These are phyloP conservation scores for Xestobium rufovillosum DNA, from an alignment of 2,888 invertebrate genomes.

Conservation along the genomic window DNA sequence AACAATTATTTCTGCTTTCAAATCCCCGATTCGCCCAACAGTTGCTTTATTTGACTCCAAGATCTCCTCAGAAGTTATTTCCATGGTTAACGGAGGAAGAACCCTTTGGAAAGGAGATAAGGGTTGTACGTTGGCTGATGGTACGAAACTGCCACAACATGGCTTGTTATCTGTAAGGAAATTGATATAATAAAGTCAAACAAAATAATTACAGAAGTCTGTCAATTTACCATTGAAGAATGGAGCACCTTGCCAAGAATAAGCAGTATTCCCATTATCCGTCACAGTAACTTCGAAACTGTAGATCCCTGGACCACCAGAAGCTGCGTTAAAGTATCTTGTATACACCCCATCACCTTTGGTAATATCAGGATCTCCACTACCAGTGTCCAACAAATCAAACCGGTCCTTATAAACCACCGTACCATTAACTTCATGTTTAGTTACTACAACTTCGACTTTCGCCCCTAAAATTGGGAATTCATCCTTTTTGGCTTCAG, in stretches of 20 bases:
- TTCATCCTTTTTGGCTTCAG: slow-evolving; percentile 50
- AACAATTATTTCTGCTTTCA: slow-evolving; percentile 43
- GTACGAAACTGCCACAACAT: slow-evolving; percentile 50
- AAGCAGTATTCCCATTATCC: slow-evolving; percentile 51
- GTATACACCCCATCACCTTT: slow-evolving; percentile 60
- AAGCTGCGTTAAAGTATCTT: slow-evolving; percentile 49
- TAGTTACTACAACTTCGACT: slow-evolving; percentile 47
- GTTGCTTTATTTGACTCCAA: slow-evolving; percentile 32
- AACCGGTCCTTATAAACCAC: slow-evolving; percentile 39
- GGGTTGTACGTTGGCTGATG: slow-evolving; percentile 43
- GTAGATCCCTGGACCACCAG: slow-evolving; percentile 45
- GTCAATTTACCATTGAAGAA: slow-evolving; percentile 31
- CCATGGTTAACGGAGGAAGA: slow-evolving; percentile 44
- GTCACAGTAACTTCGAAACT: slow-evolving; percentile 46
- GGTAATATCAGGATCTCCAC: slow-evolving; percentile 57
- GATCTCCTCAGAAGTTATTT: slow-evolving; percentile 41
- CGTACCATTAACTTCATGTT: slow-evolving; percentile 36
- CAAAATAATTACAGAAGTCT: slow-evolving; percentile 11
- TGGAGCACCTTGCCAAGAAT: slow-evolving; percentile 41
- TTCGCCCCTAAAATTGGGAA: slow-evolving; percentile 51
- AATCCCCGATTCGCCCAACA: slow-evolving; percentile 50
- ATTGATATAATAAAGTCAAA: too few relatives aligned
- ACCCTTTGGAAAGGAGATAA: slow-evolving; percentile 48
- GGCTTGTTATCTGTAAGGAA: slow-evolving; percentile 38
- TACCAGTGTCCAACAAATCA: slow-evolving; percentile 51